A percentile compares a stretch with the other conserved stretches of the same genome.
phyloP scores from a whole-genome alignment of 2,113 vertebrate species.

The Macquaria australasica region DNA sequence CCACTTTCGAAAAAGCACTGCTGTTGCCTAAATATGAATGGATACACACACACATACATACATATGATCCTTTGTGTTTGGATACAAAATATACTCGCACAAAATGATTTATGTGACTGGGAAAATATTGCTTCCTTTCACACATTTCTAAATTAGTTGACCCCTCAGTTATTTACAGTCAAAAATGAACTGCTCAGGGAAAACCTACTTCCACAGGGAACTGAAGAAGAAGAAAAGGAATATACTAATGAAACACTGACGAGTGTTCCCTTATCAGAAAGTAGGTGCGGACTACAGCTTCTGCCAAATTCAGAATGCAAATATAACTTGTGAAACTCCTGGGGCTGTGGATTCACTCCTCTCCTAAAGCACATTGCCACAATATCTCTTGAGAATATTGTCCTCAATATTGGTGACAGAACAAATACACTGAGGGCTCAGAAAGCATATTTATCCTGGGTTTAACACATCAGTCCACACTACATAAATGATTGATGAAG shows the following conservation, averaged over 20 bases:
- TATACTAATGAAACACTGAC: slow-evolving; percentile 33
- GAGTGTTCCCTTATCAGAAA: slow-evolving; percentile 50
- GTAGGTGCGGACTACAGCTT: slow-evolving; percentile 11
- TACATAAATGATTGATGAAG: slow-evolving; percentile 66
- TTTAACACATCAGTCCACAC: slow-evolving; percentile 49
- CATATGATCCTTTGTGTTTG: neutral
- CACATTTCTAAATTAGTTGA: slow-evolving; percentile 27
- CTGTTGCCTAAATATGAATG: slow-evolving; percentile 35
- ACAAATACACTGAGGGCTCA: slow-evolving; percentile 33
- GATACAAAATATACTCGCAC: neutral
- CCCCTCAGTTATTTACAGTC: neutral
- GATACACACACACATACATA: neutral
- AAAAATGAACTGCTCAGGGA: neutral
- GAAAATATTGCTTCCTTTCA: slow-evolving; percentile 8
- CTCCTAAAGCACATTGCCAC: neutral
- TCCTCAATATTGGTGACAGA: slow-evolving; percentile 30
- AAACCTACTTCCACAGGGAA: neutral
- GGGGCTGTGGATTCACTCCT: slow-evolving; percentile 36
- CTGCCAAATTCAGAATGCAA: slow-evolving; percentile 66
- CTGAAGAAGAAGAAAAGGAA: slow-evolving; percentile 11
- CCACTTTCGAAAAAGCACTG: slow-evolving; percentile 65
- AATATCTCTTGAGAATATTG: slow-evolving; percentile 37
- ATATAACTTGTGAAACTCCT: slow-evolving; percentile 40
- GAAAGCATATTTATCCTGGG: slow-evolving; percentile 61
- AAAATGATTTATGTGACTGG: neutral